phyloP scores from a whole-genome alignment of 1,140 invertebrate species.

The Popillia japonica region DNA sequence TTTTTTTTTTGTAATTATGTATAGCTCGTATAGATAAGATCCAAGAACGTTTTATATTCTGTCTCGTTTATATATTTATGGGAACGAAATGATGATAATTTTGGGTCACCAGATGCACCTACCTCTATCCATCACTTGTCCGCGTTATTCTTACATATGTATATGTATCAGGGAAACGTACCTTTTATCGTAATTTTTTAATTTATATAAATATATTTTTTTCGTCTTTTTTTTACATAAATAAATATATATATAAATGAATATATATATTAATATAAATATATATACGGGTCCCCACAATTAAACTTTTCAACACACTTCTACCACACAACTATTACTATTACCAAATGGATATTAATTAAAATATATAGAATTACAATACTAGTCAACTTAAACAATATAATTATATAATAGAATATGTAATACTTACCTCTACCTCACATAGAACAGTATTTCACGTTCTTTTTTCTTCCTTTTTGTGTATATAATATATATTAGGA shows the following conservation, averaged over 20 bases:
- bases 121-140: not conserved
- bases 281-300: not conserved
- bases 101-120: slow-evolving; percentile 30
- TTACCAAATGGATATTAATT: slow-evolving; percentile 34
- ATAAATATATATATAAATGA: not conserved
- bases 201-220: not conserved
- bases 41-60: not conserved
- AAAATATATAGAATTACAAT: slow-evolving; percentile 26
- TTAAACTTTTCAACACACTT: not conserved
- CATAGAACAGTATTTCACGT: slow-evolving; percentile 33
- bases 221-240: not conserved
- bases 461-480: not conserved
- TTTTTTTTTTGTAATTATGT: not conserved
- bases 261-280: no score
- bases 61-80: not conserved
- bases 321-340: slow-evolving; percentile 11
- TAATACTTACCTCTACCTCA: slow-evolving; percentile 32
- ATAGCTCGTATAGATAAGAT: slow-evolving; percentile 15
- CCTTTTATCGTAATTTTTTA: not conserved
- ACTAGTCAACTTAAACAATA: slow-evolving; percentile 35
- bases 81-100: not conserved
- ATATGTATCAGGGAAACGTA: slow-evolving; percentile 21
- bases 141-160: no score
- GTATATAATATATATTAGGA: slow-evolving; percentile 21
- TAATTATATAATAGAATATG: slow-evolving; percentile 15